These are phyloP conservation scores for Clistopyga incitator DNA, from an alignment of 2,888 invertebrate species.

Conservation along the genomic window DNA sequence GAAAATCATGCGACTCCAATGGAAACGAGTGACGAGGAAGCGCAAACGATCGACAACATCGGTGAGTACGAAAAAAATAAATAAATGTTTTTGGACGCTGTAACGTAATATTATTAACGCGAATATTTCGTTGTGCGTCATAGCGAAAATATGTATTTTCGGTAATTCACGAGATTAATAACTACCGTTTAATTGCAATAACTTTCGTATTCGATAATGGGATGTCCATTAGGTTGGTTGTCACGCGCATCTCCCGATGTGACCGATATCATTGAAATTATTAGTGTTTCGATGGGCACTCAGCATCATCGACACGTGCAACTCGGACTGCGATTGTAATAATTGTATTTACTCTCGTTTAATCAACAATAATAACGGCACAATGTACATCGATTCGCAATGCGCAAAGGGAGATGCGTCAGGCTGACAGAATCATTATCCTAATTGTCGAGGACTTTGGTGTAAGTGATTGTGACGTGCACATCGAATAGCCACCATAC, in stretches of 20 bases:
- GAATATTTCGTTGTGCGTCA: not conserved
- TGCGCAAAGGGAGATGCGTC: constrained; percentile 37
- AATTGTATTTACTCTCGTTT: constrained; percentile 54
- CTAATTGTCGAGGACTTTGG: constrained; percentile 56
- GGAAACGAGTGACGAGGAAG: constrained; percentile 87
- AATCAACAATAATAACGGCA: constrained; percentile 66
- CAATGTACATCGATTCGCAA: constrained; percentile 60
- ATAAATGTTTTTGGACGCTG: not conserved
- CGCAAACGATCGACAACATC: constrained; percentile 80
- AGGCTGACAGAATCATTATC: constrained; percentile 38
- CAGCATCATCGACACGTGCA: constrained; percentile 36
- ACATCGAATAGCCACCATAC: not conserved
- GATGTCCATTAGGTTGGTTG: constrained; percentile 25
- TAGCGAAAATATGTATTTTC: not conserved
- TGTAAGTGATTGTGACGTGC: not conserved
- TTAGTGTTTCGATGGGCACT: constrained; percentile 53
- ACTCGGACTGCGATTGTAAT: constrained; percentile 23
- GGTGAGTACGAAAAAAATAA: constrained; percentile 76
- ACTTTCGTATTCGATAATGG: not conserved
- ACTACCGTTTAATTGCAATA: constrained; percentile 15
- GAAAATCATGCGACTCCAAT: constrained; percentile 84
- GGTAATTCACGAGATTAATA: not conserved
- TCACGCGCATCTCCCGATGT: not conserved
- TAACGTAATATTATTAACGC: not conserved
- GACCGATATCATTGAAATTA: constrained; percentile 59